Evolutionary conservation across 2,113 vertebrate species (phyloP).

Genomic region (Epinephelus lanceolatus): DNA sequence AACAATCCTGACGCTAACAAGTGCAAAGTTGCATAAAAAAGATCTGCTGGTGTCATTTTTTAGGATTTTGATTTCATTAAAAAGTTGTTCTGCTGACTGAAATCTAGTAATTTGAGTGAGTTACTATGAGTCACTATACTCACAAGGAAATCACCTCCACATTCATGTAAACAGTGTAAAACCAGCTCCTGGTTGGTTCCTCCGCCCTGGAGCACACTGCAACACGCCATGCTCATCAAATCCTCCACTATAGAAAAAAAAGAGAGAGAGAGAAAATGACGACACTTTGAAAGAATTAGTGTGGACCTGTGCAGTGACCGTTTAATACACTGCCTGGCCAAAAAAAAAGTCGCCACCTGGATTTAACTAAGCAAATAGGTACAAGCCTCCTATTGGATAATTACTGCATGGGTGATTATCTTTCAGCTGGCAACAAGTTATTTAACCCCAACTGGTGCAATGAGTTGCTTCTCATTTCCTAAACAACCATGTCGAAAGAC

Average conservation of each 20-base stretch:
- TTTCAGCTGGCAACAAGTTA: no score
- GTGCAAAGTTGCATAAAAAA: neutral
- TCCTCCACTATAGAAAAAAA: constrained; percentile 85
- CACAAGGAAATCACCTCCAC: constrained; percentile 92
- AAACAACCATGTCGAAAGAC: no score
- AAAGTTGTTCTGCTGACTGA: neutral
- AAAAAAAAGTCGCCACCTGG: no score
- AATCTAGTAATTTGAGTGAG: neutral
- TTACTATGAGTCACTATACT: constrained; percentile 68
- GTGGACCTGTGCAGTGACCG: neutral
- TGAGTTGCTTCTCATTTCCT: no score
- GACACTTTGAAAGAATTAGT: neutral
- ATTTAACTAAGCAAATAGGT: no score
- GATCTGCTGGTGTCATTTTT: neutral
- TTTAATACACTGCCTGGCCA: no score
- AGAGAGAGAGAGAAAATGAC: neutral
- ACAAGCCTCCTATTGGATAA: no score
- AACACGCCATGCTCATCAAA: constrained; percentile 93
- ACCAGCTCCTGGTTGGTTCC: constrained; percentile 98
- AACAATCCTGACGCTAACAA: neutral
- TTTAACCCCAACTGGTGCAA: no score
- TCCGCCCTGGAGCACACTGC: constrained; percentile 92
- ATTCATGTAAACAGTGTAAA: constrained; percentile 93
- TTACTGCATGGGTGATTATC: no score
- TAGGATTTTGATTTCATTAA: neutral